phyloP scores from a whole-genome alignment of 2,113 vertebrate genomes.

The Aix galericulata region DNA sequence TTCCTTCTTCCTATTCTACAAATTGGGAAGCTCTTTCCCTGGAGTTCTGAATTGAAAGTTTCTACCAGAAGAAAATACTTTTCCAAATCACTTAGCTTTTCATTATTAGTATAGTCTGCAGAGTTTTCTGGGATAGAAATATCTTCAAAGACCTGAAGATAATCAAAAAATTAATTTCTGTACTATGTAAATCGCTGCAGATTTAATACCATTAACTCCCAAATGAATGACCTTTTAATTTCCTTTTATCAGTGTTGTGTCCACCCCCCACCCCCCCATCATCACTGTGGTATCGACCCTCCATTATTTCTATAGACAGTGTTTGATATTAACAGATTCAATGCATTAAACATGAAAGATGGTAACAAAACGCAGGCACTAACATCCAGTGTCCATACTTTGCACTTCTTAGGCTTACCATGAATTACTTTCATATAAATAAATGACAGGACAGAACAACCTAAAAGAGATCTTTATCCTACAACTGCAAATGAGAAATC shows the following conservation, averaged over 20 bases:
- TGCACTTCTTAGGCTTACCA: neutral
- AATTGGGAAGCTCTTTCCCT: neutral
- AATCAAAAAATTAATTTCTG: neutral
- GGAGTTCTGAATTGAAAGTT: neutral
- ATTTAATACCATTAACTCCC: neutral
- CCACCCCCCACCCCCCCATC: neutral
- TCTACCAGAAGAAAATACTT: neutral
- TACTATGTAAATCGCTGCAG: neutral
- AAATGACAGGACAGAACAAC: neutral
- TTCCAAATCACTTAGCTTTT: neutral
- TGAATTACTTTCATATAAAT: neutral
- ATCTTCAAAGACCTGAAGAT: neutral
- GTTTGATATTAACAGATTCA: neutral
- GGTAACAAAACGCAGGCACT: neutral
- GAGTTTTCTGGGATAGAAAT: no score
- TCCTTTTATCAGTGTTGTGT: neutral
- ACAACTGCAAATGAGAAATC: constrained; percentile 1
- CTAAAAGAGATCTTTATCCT: neutral
- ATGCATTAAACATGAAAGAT: neutral
- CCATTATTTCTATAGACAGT: neutral
- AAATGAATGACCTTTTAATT: neutral
- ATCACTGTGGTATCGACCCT: neutral
- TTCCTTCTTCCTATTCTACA: neutral
- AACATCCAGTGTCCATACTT: neutral
- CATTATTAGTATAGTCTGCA: neutral